Percentiles rank a stretch among this genome's conserved stretches.
Conservation (phyloP, 2,797 vertebrate genomes). For the Sebastes steindachneri region DNA sequence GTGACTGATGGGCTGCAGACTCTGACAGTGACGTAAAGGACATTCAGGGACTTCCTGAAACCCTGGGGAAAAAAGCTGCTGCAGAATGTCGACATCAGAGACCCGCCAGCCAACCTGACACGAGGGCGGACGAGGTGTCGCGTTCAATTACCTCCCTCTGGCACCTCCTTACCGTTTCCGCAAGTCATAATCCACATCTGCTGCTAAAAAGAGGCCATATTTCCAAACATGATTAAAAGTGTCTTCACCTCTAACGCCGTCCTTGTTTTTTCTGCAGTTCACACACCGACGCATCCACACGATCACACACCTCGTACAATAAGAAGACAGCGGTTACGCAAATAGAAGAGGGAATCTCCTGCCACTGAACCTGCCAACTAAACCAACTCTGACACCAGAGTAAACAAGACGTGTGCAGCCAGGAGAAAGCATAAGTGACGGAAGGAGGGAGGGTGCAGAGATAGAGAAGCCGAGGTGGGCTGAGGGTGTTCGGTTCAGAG, state of each 20-base stretch:
- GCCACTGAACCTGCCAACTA: slow-evolving; percentile 52
- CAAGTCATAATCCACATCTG: slow-evolving; percentile 35
- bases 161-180: slow-evolving; percentile 31
- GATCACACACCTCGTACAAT: not conserved
- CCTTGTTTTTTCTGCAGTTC: not conserved
- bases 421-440: not conserved
- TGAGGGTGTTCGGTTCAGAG: not conserved
- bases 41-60: slow-evolving; percentile 43
- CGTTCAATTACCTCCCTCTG: slow-evolving; percentile 46
- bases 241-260: slow-evolving; percentile 21
- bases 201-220: slow-evolving; percentile 16
- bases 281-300: not conserved
- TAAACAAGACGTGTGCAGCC: slow-evolving; percentile 57
- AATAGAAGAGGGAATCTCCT: slow-evolving; percentile 55
- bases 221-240: slow-evolving; percentile 41
- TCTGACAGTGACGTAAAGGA: slow-evolving; percentile 60
- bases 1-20: slow-evolving; percentile 58
- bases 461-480: not conserved
- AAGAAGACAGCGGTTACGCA: slow-evolving; percentile 53
- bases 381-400: slow-evolving; percentile 60
- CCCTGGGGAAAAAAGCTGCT: slow-evolving; percentile 24
- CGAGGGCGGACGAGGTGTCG: slow-evolving; percentile 41
- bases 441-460: not conserved
- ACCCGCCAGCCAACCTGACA: slow-evolving; percentile 45
- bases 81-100: slow-evolving; percentile 45